Evolutionary conservation across 2,888 invertebrate species (phyloP), one percentile per base, ranked within the genome.

Genomic region (Mamestra brassicae): DNA sequence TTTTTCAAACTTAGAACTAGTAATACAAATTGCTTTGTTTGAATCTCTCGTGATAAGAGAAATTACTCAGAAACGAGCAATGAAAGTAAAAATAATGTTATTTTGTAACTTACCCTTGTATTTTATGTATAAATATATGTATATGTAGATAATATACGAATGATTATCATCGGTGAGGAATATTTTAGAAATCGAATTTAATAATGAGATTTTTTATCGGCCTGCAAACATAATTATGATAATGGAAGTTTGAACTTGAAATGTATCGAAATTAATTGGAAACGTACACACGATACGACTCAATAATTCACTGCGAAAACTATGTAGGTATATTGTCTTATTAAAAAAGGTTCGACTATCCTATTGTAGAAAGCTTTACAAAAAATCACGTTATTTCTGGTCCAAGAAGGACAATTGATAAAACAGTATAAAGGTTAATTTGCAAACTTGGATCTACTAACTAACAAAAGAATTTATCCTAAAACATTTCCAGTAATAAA

Each of bases 201-300:
- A 50, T 62, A 11, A 71, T 79, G 75, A 76, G 83, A 81, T 81
- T 82, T 70, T 38, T 58, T 64, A 72, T 79, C 71, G 76, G 76
- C 71, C 71, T 79, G 62, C 55, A 69, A 74, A 66, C 71, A 45
- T 75, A 62, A 78, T 68, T 78, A 73, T 64, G 38, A 78, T 76
- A 73, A 52, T 36, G 10, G 3, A 78, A 52, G 36, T 78, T 61
- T 64, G 38, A 74, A 67, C 47, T 78, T 66, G n/a, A 67, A 62
- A 62, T 63, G 54, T 55, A 72, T 66, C 26, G 36, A 26, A 55
- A 73, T 65, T 78, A 17, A 65, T 78, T 76, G 36, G 7, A 52
- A 65, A 57, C 2, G 15, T 17, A 54, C 11, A 26, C 55, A 58
- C 15, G 54, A 76, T 68, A 69, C 38, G 17, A 61, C 69, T 68